phyloP scores from a whole-genome alignment of 1,140 invertebrate species.

The Drosophila obscura region DNA sequence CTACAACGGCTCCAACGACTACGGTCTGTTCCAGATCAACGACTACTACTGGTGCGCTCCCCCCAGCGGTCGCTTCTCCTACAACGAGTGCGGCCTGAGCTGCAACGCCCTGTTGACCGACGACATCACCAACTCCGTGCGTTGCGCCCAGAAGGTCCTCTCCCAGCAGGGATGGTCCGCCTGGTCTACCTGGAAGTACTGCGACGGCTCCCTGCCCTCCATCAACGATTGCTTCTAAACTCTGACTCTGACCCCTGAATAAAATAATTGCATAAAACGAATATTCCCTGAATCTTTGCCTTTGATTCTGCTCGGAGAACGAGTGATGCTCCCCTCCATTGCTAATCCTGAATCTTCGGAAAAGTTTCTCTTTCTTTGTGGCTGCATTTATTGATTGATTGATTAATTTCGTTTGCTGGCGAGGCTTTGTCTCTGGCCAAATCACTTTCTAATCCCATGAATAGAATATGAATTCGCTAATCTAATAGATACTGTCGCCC shows the following conservation, averaged over 20 bases:
- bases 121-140: slow-evolving; percentile 61
- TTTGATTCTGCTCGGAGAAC: background rate
- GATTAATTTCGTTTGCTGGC: no score
- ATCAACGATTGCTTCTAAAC: slow-evolving; percentile 65
- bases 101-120: slow-evolving; percentile 63
- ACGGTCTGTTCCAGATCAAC: slow-evolving; percentile 81
- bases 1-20: slow-evolving; percentile 74
- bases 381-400: no score
- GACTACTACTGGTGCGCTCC: slow-evolving; percentile 74
- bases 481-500: slow-evolving; percentile 2
- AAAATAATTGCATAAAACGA: slow-evolving; percentile 13
- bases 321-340: background rate
- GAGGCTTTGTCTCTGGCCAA: no score
- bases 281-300: background rate
- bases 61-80: slow-evolving; percentile 59
- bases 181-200: slow-evolving; percentile 73
- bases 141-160: slow-evolving; percentile 68
- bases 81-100: slow-evolving; percentile 56
- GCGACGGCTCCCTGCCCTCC: slow-evolving; percentile 60
- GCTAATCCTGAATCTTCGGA: background rate
- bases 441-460: slow-evolving; percentile 40
- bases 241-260: slow-evolving; percentile 14
- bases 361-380: no score
- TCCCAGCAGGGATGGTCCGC: slow-evolving; percentile 70
- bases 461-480: slow-evolving; percentile 28